Base-by-base conservation (phyloP, 1,140 invertebrate species). In the Caenorhabditis tropicalis region DNA sequence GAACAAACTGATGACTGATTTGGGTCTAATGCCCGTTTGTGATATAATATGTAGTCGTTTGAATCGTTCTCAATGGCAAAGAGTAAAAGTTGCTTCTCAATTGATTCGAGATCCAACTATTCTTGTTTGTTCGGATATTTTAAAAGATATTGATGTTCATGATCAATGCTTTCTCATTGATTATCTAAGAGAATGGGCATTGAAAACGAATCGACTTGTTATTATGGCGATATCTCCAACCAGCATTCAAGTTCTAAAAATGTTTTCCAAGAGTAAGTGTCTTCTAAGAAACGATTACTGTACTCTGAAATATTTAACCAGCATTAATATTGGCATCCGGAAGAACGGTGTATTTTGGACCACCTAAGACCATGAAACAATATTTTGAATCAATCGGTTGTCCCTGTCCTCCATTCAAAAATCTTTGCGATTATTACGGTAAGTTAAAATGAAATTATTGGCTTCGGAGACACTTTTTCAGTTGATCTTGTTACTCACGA, bases 391-490 rank as follows among this genome's bases (percentile, higher is more conserved):
- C 95, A 58, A 95, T 96, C 27, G 96, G 97, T 87, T 98, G 96
- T 92, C 96, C 96, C 0, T 98, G 96, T 92, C 96, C 96, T 16
- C 94, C 96, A 0, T 97, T 95, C 90, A 98, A 98, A 92, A 98
- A 98, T 91, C 96, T 96, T 60, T 96, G 96, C 0, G 96, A 98
- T 92, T 98, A 98, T 91, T 98, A 97, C 91, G 93, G 96, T 96
- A 89, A 92, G 58, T 24, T 36, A 7, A 43, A 58, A 83, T 51
- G 4, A 29, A 87, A 39, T 84, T 60, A 85, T 88, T 92, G 9
- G 92, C 3, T n/a, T n/a, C n/a, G n/a, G n/a, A n/a, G n/a, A n/a
- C n/a, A n/a, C n/a, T 49, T 49, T 82, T 88, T 1, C 90, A 96
- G 96, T 98, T 91, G 96, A 97, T 91, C 92, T 97, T 84, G 96